Conservation (phyloP, 2,113 vertebrate species). For the Otolemur garnettii region DNA sequence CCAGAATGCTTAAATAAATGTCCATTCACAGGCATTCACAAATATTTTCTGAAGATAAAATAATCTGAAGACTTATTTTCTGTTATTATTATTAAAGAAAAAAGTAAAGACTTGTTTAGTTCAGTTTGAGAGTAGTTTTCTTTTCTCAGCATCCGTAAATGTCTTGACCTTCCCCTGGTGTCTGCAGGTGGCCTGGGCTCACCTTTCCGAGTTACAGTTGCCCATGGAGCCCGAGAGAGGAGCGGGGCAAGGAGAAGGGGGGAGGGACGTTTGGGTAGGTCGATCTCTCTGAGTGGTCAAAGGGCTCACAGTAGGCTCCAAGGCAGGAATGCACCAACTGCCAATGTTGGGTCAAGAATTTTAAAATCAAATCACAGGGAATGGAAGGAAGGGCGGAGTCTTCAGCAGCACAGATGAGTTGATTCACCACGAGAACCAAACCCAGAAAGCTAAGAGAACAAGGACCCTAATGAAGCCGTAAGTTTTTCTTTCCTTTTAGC, state of each 20-base stretch:
- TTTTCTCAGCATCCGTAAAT: background rate
- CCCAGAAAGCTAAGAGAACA: background rate
- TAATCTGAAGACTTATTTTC: background rate
- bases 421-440: background rate
- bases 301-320: background rate
- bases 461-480: background rate
- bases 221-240: background rate
- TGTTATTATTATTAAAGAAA: background rate
- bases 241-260: background rate
- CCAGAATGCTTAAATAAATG: background rate
- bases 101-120: background rate
- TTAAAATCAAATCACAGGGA: background rate
- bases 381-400: background rate
- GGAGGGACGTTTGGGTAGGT: background rate
- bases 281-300: background rate
- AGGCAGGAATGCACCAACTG: background rate
- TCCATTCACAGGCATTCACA: background rate
- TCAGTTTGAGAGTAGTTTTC: background rate
- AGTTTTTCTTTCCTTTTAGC: background rate
- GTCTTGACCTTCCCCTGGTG: background rate
- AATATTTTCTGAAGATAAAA: constrained; percentile 16
- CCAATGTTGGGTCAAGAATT: background rate
- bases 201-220: background rate
- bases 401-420: background rate
- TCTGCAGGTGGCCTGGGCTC: background rate